Base-by-base conservation (phyloP, 2,797 vertebrate species). In the Myotis planiceps region DNA sequence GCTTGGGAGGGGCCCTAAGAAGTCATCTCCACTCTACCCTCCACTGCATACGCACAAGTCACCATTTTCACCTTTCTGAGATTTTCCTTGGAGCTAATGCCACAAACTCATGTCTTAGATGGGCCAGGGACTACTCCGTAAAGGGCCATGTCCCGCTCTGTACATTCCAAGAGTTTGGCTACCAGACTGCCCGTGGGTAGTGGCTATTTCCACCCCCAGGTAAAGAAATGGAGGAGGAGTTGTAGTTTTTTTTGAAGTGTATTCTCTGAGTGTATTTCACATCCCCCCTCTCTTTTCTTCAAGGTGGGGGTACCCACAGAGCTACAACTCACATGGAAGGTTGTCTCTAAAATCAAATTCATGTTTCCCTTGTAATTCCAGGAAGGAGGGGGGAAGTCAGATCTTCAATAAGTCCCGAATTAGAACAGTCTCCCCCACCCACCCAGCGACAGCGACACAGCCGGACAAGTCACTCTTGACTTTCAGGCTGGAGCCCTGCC, bases 401-500 rank as follows among this genome's bases (percentile, higher is more conserved):
- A 92, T 92, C 95, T 96, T 94, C 96, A 98, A 82, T 96, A 96
- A 96, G 65, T 92, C 96, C 80, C 27, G 65, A 96, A 97, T 97
- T 98, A 98, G 97, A 97, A 96, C 95, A 96, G 88, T n/a, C 68
- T 32, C 27, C 51, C 18, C 14, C 1, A 2, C 23, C 53, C 37
- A 3, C 23, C 37, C 16, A 65, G 2, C 45, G 23, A 65, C 82
- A 92, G 94, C 86, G 83, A 60, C 79, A 81, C 75, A 84, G 92
- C 75, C 88, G 71, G 79, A 92, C 74, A 79, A 96, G n/a, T 92
- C 91, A 88, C 96, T 96, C 90, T 90, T 88, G 97, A 97, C 96
- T 97, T 97, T 95, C 85, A 96, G 90, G 60, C 90, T 97, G 97
- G 97, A 97, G 5, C 71, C 29, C 88, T n/a, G 97, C 97, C 97